Percentiles rank a stretch among this genome's conserved stretches.
phyloP scores from a whole-genome alignment of 2,888 invertebrate species.

The Odontocolon sp. region DNA sequence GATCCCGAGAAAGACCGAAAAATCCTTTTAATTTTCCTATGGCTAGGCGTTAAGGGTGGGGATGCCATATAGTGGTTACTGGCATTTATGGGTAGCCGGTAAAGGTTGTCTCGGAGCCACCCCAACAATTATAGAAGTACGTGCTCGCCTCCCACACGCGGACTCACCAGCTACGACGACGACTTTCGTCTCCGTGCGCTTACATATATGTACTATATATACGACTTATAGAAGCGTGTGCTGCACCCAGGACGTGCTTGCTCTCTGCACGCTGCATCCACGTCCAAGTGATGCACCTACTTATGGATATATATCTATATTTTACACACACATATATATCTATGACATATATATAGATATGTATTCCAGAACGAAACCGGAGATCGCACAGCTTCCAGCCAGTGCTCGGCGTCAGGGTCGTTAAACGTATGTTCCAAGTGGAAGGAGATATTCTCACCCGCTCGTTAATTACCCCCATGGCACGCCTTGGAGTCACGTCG shows the following conservation, averaged over 20 bases:
- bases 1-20: not conserved
- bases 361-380: not conserved
- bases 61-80: constrained; percentile 5
- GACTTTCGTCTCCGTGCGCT: constrained; percentile 26
- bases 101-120: constrained; percentile 69
- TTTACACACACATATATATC: not conserved
- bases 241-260: constrained; percentile 19
- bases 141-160: constrained; percentile 65
- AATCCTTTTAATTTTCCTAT: constrained; percentile 36
- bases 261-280: not conserved
- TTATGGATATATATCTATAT: not conserved
- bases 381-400: constrained; percentile 58
- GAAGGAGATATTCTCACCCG: constrained; percentile 67
- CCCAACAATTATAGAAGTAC: constrained; percentile 76
- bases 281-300: constrained; percentile 16
- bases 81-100: constrained; percentile 68
- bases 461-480: constrained; percentile 74
- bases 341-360: too few species aligned
- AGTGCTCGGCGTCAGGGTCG: constrained; percentile 62
- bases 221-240: constrained; percentile 25
- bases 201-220: too few species aligned
- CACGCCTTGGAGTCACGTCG: constrained; percentile 57
- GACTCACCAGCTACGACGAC: constrained; percentile 13
- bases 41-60: not conserved
- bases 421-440: constrained; percentile 72